Base-by-base conservation (phyloP, 1,140 invertebrate species). In the Cryptotermes secundus region DNA sequence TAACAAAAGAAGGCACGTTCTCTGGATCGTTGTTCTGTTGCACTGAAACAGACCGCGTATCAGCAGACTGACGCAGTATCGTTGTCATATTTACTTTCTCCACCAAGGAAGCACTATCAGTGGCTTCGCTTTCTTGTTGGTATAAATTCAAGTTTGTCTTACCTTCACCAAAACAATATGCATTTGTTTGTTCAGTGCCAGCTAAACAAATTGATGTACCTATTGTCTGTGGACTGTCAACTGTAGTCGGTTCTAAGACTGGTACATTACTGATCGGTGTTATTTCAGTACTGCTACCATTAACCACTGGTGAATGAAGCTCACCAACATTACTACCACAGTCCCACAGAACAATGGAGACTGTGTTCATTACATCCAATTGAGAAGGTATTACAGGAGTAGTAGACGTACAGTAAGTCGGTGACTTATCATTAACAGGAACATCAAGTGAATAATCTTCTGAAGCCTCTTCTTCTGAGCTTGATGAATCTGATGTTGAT, bases 401-500 rank as follows among this genome's bases (percentile, higher is more conserved):
- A 34, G 81, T 14, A 19, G 3, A 10, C 1, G 42, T 2, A 45
- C 16, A 31, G 26, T n/a, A 4, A 14, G 81, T 49, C 3, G 16
- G 22, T 24, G 81, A 19, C 31, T 38, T 82, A 31, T 53, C 81
- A 19, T 12, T 82, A 31, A 45, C 34, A 19, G 81, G 31, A 22
- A 82, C 53, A 19, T 82, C 81, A 36, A 82, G 35, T 34, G 72
- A 65, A 22, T 53, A 79, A 35, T 83, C 83, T 83, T 83, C 83
- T 19, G 83, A 83, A 7, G 84, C 80, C 35, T 85, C 86, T 24
- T 85, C 59, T 42, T 86, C 86, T 22, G 86, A 85, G 35, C 34
- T 81, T 38, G 86, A 86, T 79, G 81, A 84, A 34, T 85, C 86
- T 35, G 82, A 84, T 31, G 86, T 85, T 31, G 85, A 86, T 12